Conservation (phyloP, 2,888 invertebrate species). For the Eupithecia vulgata region DNA sequence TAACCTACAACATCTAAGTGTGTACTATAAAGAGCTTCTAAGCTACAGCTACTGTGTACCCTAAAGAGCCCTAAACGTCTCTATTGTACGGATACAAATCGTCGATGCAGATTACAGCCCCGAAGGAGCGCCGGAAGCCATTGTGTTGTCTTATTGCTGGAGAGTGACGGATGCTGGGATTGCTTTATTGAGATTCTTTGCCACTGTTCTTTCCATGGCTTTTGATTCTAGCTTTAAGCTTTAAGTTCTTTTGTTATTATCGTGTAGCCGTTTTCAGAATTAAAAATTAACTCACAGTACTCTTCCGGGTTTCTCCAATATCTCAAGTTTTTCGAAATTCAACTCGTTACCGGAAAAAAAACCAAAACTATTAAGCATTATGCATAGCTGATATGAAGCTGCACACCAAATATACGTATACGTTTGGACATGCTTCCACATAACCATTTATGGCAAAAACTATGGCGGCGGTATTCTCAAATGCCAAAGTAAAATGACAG, state of each 20-base stretch:
- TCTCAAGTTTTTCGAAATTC: background rate
- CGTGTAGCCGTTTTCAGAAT: background rate
- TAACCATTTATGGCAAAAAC: too few relatives aligned
- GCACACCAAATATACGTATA: too few relatives aligned
- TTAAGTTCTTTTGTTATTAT: background rate
- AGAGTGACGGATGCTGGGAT: conserved; percentile 32
- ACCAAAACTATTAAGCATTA: background rate
- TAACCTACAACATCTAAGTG: background rate
- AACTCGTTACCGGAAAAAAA: too few relatives aligned
- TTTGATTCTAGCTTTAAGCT: conserved; percentile 5
- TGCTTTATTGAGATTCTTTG: conserved; percentile 29
- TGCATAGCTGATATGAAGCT: too few relatives aligned
- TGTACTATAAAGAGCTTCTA: conserved; percentile 4
- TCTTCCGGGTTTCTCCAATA: background rate
- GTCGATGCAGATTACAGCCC: conserved; percentile 45
- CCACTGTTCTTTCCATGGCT: conserved; percentile 19
- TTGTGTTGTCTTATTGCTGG: conserved; percentile 45
- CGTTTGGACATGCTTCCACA: too few relatives aligned
- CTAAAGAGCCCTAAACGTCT: conserved; percentile 40
- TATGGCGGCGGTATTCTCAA: background rate
- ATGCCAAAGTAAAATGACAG: background rate
- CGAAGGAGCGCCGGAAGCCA: conserved; percentile 39
- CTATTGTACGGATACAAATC: conserved; percentile 44
- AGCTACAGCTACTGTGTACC: conserved; percentile 13
- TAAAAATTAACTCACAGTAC: background rate